These are phyloP conservation scores for Diploscapter pachys DNA, from an alignment of 1,140 invertebrate species.

Conservation along the genomic window DNA sequence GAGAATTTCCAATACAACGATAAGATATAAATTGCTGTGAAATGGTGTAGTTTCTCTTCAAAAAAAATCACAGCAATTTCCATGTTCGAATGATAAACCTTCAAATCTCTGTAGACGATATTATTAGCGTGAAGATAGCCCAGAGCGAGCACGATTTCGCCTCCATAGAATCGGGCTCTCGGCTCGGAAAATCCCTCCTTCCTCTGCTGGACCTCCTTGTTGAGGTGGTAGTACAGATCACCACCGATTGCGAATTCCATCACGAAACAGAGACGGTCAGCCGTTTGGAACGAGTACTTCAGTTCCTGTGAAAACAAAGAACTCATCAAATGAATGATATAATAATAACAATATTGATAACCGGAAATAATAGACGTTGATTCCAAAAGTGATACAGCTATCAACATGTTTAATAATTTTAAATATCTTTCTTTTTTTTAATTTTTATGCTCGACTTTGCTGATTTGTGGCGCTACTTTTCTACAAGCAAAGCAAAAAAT, in stretches of 20 bases:
- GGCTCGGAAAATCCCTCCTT: slow-evolving; percentile 86
- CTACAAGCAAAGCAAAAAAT: too few species aligned
- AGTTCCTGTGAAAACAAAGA: slow-evolving; percentile 59
- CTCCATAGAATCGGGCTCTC: slow-evolving; percentile 92
- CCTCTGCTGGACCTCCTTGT: slow-evolving; percentile 60
- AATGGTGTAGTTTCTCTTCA: too few species aligned
- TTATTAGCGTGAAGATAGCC: slow-evolving; percentile 87
- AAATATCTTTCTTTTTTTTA: too few species aligned
- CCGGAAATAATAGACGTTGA: too few species aligned
- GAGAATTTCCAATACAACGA: too few species aligned
- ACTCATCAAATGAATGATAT: background rate
- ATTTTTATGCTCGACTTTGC: too few species aligned
- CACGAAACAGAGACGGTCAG: slow-evolving; percentile 94
- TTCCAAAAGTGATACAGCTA: too few species aligned
- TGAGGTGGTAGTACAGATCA: slow-evolving; percentile 97
- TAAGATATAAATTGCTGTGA: too few species aligned
- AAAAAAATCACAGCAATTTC: too few species aligned
- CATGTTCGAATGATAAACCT: slow-evolving; percentile 59
- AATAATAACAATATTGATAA: too few species aligned
- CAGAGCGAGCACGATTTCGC: slow-evolving; percentile 97
- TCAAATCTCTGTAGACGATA: slow-evolving; percentile 95
- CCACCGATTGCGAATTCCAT: slow-evolving; percentile 99
- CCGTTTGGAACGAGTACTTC: slow-evolving; percentile 98
- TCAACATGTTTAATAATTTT: too few species aligned
- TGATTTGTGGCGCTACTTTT: too few species aligned